Percentiles rank a stretch among this genome's conserved stretches.
These are phyloP conservation scores for Heliconius melpomene DNA, from an alignment of 1,140 invertebrate genomes.

Conservation along the genomic window DNA sequence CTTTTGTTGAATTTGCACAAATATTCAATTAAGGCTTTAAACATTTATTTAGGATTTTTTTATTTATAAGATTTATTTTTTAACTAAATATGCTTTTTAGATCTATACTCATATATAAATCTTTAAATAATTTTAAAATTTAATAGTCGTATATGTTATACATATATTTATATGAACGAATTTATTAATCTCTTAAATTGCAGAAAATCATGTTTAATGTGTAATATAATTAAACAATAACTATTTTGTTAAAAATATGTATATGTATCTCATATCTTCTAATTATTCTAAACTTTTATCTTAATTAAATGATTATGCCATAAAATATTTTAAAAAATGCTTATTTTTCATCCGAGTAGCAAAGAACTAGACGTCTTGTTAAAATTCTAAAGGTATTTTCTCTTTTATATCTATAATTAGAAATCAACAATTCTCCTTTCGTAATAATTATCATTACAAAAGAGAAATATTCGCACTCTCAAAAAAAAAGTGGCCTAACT, in stretches of 20 bases:
- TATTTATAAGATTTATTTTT: neutral
- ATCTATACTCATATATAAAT: neutral
- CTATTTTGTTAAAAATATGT: no score
- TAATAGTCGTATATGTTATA: neutral
- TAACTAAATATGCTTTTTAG: neutral
- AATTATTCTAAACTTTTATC: no score
- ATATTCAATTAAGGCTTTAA: neutral
- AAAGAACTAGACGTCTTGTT: no score
- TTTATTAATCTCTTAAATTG: neutral
- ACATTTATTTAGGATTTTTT: neutral
- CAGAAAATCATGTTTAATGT: neutral
- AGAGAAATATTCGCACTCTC: neutral
- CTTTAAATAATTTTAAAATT: neutral
- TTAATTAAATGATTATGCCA: no score
- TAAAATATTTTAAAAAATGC: no score
- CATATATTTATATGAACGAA: slow-evolving; percentile 2
- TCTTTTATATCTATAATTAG: no score
- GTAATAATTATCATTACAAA: neutral
- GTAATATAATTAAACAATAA: neutral
- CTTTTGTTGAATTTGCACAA: slow-evolving; percentile 5
- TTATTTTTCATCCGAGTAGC: no score
- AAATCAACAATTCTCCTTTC: neutral
- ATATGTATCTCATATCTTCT: no score
- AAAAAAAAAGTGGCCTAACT: neutral
- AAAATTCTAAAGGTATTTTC: no score